Evolutionary conservation across 2,888 invertebrate genomes (phyloP), one percentile per base, ranked within the genome.

Genomic region (Campopleginae sp.): DNA sequence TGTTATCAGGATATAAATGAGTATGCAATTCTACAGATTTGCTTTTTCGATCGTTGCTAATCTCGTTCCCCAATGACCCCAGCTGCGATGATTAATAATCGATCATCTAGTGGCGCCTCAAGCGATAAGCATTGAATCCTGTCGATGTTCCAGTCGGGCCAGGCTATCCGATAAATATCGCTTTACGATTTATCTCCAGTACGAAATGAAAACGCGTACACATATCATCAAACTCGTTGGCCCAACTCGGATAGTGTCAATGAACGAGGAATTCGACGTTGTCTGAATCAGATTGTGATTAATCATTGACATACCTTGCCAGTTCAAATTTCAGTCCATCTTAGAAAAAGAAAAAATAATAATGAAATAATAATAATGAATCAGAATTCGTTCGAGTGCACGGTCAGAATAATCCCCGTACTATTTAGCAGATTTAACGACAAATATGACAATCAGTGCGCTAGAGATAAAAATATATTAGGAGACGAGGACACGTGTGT

Each of bases 11-110:
- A 65, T 38, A 65, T 38, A 65, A 33, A 65, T 65, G 3, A n/a
- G 19, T 38, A 0, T 38, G 17, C 31, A 61, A 31, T 61, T 17
- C 1, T 17, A 61, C 31, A 17, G 27, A 74, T 70, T 38, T 27
- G 31, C 61, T 44, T 61, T 31, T 70, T 38, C 72, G 68, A 72
- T 72, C 38, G 65, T 70, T 58, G 58, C 61, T 72, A 66, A 78
- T 82, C 76, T 70, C 70, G 58, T 70, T 33, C 23, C 44, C n/a
- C 54, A 8, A 7, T 12, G 51, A 65, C 46, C 33, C 23, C 23
- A 31, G 63, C 38, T 65, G 23, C 54, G 51, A 82, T 63, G 71
- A 82, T 82, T 82, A 71, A 82, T 82, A 51, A 58, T 65, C 70
- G 48, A 71, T 80, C 72, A 65, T 80, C 65, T 33, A 63, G 38